Percentiles rank a stretch among this genome's conserved stretches.
phyloP scores from a whole-genome alignment of 2,888 invertebrate species.

The Drosophila mayaguana region DNA sequence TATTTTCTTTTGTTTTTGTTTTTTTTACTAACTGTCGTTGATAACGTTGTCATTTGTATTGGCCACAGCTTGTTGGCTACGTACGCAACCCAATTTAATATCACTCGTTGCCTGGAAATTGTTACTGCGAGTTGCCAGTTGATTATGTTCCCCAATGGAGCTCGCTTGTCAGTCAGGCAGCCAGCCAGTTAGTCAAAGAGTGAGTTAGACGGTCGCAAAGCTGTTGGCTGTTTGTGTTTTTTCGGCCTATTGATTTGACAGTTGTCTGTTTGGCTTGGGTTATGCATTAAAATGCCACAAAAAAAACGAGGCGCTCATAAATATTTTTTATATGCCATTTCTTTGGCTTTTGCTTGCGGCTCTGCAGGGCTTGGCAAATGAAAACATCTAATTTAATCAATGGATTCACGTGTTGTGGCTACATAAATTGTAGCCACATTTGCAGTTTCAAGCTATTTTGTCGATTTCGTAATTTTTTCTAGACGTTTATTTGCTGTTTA shows the following conservation, averaged over 20 bases:
- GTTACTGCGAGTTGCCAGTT: constrained; percentile 68
- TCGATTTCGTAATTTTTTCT: constrained; percentile 62
- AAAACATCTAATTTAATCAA: constrained; percentile 78
- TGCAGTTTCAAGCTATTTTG: constrained; percentile 21
- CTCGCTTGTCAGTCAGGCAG: constrained; percentile 62
- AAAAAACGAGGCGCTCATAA: constrained; percentile 61
- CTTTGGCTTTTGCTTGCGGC: constrained; percentile 36
- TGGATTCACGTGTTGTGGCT: constrained; percentile 75
- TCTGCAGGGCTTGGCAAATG: constrained; percentile 64
- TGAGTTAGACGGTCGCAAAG: constrained; percentile 24
- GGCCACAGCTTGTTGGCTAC: constrained; percentile 40
- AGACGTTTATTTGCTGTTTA: constrained; percentile 71
- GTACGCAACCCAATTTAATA: constrained; percentile 72
- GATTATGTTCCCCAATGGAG: constrained; percentile 66
- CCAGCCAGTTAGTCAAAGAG: constrained; percentile 26
- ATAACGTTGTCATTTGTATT: constrained; percentile 67
- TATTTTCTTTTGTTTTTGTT: neutral
- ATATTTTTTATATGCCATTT: constrained; percentile 73
- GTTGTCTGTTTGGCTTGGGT: constrained; percentile 36
- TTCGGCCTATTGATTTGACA: constrained; percentile 58
- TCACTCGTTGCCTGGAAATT: constrained; percentile 48
- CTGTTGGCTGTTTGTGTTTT: constrained; percentile 49
- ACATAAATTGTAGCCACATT: constrained; percentile 61
- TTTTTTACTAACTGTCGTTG: constrained; percentile 49
- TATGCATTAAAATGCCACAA: constrained; percentile 55